phyloP scores from a whole-genome alignment of 2,888 invertebrate species.

The Parascotia fuliginaria region DNA sequence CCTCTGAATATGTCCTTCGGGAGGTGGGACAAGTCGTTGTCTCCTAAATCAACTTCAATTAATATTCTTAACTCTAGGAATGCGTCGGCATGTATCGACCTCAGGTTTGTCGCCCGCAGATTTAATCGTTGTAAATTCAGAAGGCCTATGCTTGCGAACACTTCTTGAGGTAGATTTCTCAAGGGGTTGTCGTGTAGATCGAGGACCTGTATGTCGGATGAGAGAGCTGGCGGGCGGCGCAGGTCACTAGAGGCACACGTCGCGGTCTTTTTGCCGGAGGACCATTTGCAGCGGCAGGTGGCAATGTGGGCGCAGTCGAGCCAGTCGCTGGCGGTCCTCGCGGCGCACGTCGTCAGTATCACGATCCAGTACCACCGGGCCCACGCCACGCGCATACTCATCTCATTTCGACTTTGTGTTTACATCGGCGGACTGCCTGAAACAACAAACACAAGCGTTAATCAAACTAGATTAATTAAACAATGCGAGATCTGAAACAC shows the following conservation, averaged over 20 bases:
- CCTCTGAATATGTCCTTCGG: slow-evolving; percentile 93
- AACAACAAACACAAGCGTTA: slow-evolving; percentile 71
- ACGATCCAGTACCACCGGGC: slow-evolving; percentile 84
- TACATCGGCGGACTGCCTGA: slow-evolving; percentile 81
- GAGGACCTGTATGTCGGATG: slow-evolving; percentile 88
- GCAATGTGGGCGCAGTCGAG: slow-evolving; percentile 94
- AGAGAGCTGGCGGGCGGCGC: slow-evolving; percentile 89
- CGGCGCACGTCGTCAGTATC: slow-evolving; percentile 81
- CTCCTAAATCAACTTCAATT: slow-evolving; percentile 94
- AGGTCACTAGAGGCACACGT: slow-evolving; percentile 93
- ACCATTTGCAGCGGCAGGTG: slow-evolving; percentile 96
- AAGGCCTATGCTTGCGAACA: slow-evolving; percentile 91
- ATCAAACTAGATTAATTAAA: slow-evolving; percentile 63
- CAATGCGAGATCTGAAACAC: slow-evolving; percentile 53
- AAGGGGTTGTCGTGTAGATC: slow-evolving; percentile 94
- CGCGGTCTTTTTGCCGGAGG: slow-evolving; percentile 95
- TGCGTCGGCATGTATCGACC: slow-evolving; percentile 92
- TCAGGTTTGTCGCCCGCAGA: slow-evolving; percentile 90
- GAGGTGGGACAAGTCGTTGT: slow-evolving; percentile 91
- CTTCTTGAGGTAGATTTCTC: slow-evolving; percentile 90
- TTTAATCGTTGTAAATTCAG: slow-evolving; percentile 94
- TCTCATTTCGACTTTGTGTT: slow-evolving; percentile 82
- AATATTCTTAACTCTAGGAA: slow-evolving; percentile 94
- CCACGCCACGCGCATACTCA: slow-evolving; percentile 85
- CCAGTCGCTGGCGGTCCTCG: slow-evolving; percentile 89